Conservation (phyloP, 1,140 invertebrate species). For the Tetranychus urticae region DNA sequence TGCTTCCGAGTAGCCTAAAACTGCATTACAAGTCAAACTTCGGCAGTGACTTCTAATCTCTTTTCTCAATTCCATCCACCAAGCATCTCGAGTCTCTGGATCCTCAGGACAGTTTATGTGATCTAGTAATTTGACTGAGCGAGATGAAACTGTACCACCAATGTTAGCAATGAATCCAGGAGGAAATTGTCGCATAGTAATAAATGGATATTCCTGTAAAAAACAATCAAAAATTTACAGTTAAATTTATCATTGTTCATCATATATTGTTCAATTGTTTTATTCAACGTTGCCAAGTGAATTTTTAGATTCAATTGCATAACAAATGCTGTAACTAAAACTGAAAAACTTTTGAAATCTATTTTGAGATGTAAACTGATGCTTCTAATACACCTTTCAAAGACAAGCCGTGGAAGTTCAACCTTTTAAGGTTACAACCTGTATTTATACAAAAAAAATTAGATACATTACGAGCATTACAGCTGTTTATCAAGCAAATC, state of each 20-base stretch:
- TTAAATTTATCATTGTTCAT: neutral
- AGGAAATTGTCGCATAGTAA: constrained; percentile 74
- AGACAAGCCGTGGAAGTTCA: no score
- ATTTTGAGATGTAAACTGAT: no score
- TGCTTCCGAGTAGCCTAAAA: constrained; percentile 67
- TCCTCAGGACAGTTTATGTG: constrained; percentile 40
- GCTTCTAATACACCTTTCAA: no score
- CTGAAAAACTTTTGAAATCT: no score
- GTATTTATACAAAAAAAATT: no score
- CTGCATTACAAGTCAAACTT: constrained; percentile 72
- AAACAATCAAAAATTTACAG: constrained; percentile 38
- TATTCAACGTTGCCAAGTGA: neutral
- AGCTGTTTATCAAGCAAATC: no score
- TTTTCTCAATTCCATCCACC: constrained; percentile 85
- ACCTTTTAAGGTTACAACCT: no score
- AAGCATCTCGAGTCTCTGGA: constrained; percentile 64
- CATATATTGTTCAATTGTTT: neutral
- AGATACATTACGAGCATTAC: no score
- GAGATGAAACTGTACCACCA: constrained; percentile 61
- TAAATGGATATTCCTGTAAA: constrained; percentile 62
- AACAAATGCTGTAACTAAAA: no score
- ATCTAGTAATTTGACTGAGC: constrained; percentile 66
- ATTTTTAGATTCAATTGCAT: no score
- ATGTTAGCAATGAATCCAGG: constrained; percentile 62
- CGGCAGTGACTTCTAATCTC: constrained; percentile 76